Evolutionary conservation across 2,113 vertebrate species (phyloP).

Genomic region (Raphicerus campestris): DNA sequence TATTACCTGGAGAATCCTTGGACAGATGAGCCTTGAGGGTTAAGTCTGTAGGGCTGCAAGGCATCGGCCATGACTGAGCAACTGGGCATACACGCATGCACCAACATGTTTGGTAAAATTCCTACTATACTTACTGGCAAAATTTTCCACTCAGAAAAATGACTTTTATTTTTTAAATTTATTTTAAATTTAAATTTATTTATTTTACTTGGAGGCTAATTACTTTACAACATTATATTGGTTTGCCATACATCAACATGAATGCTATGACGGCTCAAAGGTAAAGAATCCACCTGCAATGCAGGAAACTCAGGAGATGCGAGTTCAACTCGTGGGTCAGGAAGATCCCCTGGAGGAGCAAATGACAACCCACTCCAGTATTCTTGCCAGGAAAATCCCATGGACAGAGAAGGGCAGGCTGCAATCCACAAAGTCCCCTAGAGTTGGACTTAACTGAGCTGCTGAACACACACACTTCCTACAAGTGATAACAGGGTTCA

Average conservation of each 20-base stretch:
- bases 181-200: no score
- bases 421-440: neutral
- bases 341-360: neutral
- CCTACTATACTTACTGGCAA: neutral
- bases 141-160: neutral
- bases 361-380: neutral
- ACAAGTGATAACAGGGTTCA: neutral
- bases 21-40: neutral
- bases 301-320: neutral
- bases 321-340: accelerated
- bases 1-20: neutral
- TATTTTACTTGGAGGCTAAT: no score
- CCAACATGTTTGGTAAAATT: neutral
- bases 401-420: neutral
- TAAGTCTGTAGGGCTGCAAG: neutral
- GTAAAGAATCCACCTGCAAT: neutral
- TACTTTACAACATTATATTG: no score
- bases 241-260: no score
- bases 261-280: neutral
- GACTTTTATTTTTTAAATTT: neutral
- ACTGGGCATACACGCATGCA: neutral
- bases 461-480: neutral
- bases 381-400: neutral
- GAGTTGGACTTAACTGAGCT: neutral
- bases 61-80: accelerated